Conservation (phyloP, 2,797 vertebrate genomes). For the Chiroxiphia lanceolata region DNA sequence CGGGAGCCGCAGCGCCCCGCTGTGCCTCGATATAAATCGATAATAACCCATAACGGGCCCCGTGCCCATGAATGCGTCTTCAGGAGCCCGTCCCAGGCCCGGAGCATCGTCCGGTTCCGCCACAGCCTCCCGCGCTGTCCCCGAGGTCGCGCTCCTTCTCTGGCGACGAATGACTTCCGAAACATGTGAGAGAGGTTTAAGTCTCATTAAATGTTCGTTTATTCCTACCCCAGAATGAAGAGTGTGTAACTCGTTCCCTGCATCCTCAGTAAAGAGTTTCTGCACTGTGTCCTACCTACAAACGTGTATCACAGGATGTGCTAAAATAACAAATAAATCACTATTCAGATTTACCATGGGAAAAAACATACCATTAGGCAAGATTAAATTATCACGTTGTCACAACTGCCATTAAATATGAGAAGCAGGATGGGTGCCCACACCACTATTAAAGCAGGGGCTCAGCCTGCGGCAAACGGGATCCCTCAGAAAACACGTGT, state of each 20-base stretch:
- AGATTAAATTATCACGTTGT: neutral
- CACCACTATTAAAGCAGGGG: neutral
- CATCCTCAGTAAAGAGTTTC: neutral
- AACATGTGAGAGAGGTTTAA: neutral
- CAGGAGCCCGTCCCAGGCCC: neutral
- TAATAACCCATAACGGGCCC: neutral
- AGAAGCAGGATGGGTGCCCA: neutral
- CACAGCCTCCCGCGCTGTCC: neutral
- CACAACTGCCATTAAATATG: neutral
- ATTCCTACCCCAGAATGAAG: neutral
- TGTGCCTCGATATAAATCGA: no score
- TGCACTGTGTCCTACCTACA: neutral
- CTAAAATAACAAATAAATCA: neutral
- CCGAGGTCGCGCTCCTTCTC: neutral
- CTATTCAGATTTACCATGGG: neutral
- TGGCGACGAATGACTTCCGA: neutral
- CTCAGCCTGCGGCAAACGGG: neutral
- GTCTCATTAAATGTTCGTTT: neutral
- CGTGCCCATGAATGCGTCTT: neutral
- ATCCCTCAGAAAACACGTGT: neutral
- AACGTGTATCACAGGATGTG: neutral
- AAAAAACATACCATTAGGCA: neutral
- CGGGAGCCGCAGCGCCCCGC: no score
- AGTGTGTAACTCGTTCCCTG: neutral
- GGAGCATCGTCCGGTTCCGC: neutral